Percentiles rank a stretch among this genome's conserved stretches.
Evolutionary conservation across 2,113 vertebrate species (phyloP).

Genomic region (Lipophrys pholis): DNA sequence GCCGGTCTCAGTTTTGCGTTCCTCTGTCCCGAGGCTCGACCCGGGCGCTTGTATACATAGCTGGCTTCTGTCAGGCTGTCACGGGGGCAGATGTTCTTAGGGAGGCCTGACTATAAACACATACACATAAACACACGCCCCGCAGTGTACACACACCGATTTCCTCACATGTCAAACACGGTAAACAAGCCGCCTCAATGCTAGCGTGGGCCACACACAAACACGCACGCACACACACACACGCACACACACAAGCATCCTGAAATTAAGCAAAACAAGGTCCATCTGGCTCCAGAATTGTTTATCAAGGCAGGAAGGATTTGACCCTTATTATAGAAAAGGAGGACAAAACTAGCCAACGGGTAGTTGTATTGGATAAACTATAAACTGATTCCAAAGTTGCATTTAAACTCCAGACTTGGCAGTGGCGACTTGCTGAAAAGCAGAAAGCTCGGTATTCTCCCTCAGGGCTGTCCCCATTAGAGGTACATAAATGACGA

Average conservation of each 20-base stretch:
- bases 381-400: slow-evolving; percentile 55
- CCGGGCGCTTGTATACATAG: slow-evolving; percentile 57
- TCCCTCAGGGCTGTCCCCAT: slow-evolving; percentile 60
- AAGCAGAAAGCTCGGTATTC: slow-evolving; percentile 54
- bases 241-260: slow-evolving; percentile 66
- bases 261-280: slow-evolving; percentile 76
- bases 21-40: slow-evolving; percentile 17
- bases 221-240: slow-evolving; percentile 50
- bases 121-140: slow-evolving; percentile 73
- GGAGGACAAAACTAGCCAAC: slow-evolving; percentile 52
- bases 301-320: slow-evolving; percentile 72
- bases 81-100: slow-evolving; percentile 75
- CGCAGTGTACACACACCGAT: slow-evolving; percentile 74
- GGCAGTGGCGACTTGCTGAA: slow-evolving; percentile 59
- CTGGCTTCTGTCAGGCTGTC: slow-evolving; percentile 72
- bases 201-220: slow-evolving; percentile 62
- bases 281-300: slow-evolving; percentile 74
- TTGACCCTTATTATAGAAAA: slow-evolving; percentile 70
- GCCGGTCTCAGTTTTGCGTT: slow-evolving; percentile 20
- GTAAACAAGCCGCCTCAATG: slow-evolving; percentile 76
- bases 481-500: slow-evolving; percentile 70
- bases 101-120: slow-evolving; percentile 72
- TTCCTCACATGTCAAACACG: slow-evolving; percentile 77
- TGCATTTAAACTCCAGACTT: slow-evolving; percentile 55
- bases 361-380: slow-evolving; percentile 62